Percentiles rank a stretch among this genome's conserved stretches.
Evolutionary conservation across 2,113 vertebrate genomes (phyloP).

Genomic region (Calyptommatus sinebrachiatus): DNA sequence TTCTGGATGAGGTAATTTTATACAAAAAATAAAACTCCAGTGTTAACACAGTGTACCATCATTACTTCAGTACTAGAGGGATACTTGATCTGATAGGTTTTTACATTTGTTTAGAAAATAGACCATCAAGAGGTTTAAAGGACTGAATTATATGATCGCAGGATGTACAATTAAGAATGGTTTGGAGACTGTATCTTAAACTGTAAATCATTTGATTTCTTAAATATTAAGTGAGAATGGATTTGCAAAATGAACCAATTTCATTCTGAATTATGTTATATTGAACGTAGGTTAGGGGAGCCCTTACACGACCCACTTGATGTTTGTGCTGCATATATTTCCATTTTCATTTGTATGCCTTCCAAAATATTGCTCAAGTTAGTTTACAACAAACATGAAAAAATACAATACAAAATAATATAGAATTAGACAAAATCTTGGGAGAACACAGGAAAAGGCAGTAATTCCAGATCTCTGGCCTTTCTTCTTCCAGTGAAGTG

Average conservation of each 20-base stretch:
- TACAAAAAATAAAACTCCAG: neutral
- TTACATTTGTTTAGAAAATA: neutral
- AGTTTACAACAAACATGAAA: too few relatives aligned
- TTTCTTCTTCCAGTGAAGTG: too few relatives aligned
- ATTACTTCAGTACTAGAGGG: neutral
- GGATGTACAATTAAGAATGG: too few relatives aligned
- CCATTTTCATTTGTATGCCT: too few relatives aligned
- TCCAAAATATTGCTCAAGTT: too few relatives aligned
- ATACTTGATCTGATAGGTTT: neutral
- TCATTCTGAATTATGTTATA: neutral
- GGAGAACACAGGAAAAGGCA: too few relatives aligned
- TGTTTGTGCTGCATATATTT: too few relatives aligned
- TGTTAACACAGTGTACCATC: neutral
- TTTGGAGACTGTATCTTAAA: neutral
- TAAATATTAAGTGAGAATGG: neutral
- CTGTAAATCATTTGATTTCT: neutral
- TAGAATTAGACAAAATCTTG: too few relatives aligned
- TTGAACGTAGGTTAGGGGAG: too few relatives aligned
- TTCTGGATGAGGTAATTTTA: conserved; percentile 87
- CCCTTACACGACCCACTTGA: too few relatives aligned
- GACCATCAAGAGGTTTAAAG: neutral
- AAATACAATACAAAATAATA: too few relatives aligned
- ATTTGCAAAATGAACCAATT: neutral
- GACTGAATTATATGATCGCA: neutral
- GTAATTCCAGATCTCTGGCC: too few relatives aligned